Percentiles rank a stretch among this genome's conserved stretches.
Conservation (phyloP, 2,113 vertebrate genomes). For the Plectropomus leopardus region DNA sequence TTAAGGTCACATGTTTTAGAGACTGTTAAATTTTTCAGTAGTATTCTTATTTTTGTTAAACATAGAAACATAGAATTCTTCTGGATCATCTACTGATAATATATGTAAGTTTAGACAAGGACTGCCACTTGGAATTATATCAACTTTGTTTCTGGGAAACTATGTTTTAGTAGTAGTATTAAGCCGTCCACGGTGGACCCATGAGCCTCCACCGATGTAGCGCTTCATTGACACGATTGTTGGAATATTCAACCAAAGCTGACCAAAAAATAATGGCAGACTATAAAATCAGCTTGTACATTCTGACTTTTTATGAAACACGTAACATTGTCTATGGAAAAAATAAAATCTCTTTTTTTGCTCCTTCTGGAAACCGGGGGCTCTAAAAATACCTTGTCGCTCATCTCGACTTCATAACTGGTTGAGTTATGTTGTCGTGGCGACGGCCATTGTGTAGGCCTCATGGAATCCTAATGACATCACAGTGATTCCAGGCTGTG, state of each 20-base stretch:
- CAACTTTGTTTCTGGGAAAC: not conserved
- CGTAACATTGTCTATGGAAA: not conserved
- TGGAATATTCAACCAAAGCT: not conserved
- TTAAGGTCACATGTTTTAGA: not conserved
- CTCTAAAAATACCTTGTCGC: not conserved
- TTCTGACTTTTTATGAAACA: not conserved
- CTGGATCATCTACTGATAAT: not conserved
- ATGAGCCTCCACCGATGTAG: not conserved
- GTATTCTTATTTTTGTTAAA: too few relatives aligned
- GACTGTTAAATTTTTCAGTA: too few relatives aligned
- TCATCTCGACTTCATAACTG: not conserved
- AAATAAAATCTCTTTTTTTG: not conserved
- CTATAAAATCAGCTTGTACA: not conserved
- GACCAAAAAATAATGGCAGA: not conserved
- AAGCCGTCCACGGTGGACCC: too few relatives aligned
- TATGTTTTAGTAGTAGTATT: too few relatives aligned
- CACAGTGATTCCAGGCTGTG: conserved; percentile 52
- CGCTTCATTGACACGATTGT: not conserved
- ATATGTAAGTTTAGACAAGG: not conserved
- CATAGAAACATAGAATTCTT: not conserved
- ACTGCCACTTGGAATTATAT: not conserved
- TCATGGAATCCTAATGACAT: conserved; percentile 75
- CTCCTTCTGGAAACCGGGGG: not conserved
- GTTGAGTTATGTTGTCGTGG: conserved; percentile 61
- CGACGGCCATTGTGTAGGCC: conserved; percentile 62